These are phyloP conservation scores for Drosophila suzukii DNA, from an alignment of 1,140 invertebrate genomes.

Conservation along the genomic window DNA sequence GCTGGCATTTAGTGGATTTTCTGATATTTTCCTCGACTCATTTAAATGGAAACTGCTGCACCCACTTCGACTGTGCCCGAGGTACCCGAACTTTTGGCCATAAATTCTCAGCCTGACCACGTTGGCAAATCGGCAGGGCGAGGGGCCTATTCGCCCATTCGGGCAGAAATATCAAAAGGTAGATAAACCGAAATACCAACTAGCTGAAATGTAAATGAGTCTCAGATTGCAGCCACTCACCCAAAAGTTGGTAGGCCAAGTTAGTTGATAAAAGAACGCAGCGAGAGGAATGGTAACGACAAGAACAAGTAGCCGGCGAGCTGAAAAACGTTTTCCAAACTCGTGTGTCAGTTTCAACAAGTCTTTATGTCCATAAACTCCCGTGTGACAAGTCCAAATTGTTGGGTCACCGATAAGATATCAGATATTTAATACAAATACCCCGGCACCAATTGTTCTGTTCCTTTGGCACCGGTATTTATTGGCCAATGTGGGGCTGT, in stretches of 20 bases:
- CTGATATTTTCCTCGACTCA: conserved; percentile 39
- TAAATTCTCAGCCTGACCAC: conserved; percentile 42
- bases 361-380: conserved; percentile 6
- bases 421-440: conserved; percentile 10
- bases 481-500: neutral
- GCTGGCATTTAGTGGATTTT: conserved; percentile 37
- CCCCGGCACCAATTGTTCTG: neutral
- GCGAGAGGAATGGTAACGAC: no score
- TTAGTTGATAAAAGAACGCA: conserved; percentile 30
- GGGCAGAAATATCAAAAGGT: conserved; percentile 38
- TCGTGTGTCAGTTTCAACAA: conserved; percentile 11
- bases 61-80: conserved; percentile 27
- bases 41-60: conserved; percentile 59
- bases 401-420: conserved; percentile 13
- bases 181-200: conserved; percentile 41
- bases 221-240: conserved; percentile 20
- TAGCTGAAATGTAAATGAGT: conserved; percentile 41
- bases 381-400: neutral
- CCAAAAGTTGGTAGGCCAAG: conserved; percentile 8
- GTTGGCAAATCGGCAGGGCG: neutral
- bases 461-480: neutral
- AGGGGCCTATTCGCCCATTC: conserved; percentile 16
- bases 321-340: neutral
- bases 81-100: conserved; percentile 39
- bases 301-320: neutral